A percentile compares a stretch with the other conserved stretches of the same genome.
Conservation (phyloP, 2,113 vertebrate species). For the Triplophysa rosa region DNA sequence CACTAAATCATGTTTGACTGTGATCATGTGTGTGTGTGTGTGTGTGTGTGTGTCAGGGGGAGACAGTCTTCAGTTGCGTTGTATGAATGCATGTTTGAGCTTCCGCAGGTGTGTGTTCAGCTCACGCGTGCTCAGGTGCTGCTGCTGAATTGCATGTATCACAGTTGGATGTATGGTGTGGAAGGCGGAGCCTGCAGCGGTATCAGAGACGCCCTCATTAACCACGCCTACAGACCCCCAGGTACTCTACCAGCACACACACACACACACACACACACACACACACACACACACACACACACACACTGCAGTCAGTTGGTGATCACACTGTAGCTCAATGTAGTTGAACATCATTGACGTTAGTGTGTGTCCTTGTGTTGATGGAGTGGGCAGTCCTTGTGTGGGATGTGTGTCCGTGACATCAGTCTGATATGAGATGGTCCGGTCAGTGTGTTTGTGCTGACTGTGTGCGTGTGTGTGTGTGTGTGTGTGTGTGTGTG, state of each 20-base stretch:
- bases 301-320: not conserved
- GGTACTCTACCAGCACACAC: slow-evolving; percentile 71
- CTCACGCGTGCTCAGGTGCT: slow-evolving; percentile 91
- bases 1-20: not conserved
- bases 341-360: not conserved
- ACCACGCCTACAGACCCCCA: slow-evolving; percentile 84
- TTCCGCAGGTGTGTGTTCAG: slow-evolving; percentile 89
- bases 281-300: too few species aligned
- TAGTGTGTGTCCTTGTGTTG: slow-evolving; percentile 17
- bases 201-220: slow-evolving; percentile 84
- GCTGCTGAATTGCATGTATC: slow-evolving; percentile 84
- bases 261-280: not conserved
- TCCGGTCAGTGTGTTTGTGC: too few species aligned
- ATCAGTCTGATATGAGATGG: not conserved
- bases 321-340: not conserved
- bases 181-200: slow-evolving; percentile 70
- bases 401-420: slow-evolving; percentile 13
- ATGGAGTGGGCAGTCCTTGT: slow-evolving; percentile 23
- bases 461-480: not conserved
- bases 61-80: slow-evolving; percentile 82
- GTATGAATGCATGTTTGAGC: slow-evolving; percentile 90
- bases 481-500: slow-evolving; percentile 1
- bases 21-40: not conserved
- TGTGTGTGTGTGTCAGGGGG: slow-evolving; percentile 68
- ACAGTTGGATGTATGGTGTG: slow-evolving; percentile 88